These are phyloP conservation scores for Hymenopus coronatus DNA, from an alignment of 2,888 invertebrate genomes.

Conservation along the genomic window DNA sequence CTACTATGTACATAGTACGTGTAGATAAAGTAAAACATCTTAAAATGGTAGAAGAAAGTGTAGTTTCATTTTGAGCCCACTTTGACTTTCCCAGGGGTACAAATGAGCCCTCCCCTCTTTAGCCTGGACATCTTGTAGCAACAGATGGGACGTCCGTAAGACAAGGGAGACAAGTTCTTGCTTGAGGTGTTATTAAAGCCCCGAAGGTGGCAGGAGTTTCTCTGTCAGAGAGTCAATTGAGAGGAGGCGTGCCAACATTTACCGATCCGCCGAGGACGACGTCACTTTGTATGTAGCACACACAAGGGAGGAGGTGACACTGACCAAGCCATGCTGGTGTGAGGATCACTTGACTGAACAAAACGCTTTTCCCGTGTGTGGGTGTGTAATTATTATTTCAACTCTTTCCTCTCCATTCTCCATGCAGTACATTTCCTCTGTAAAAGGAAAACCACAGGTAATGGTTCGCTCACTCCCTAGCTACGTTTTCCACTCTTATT, in stretches of 20 bases:
- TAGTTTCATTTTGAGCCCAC: too few relatives aligned
- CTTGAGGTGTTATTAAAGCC: neutral
- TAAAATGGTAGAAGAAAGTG: too few relatives aligned
- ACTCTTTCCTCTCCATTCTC: neutral
- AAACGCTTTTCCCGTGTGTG: slow-evolving; percentile 5
- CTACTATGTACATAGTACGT: too few relatives aligned
- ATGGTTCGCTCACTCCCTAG: slow-evolving; percentile 6
- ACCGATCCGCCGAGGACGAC: neutral
- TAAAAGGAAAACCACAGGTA: slow-evolving; percentile 25
- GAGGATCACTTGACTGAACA: slow-evolving; percentile 13
- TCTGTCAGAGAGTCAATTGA: neutral
- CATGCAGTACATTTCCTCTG: neutral
- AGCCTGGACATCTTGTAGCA: neutral
- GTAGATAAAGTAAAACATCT: too few relatives aligned
- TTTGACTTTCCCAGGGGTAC: too few relatives aligned
- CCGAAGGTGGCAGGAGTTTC: neutral
- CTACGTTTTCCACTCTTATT: slow-evolving; percentile 25
- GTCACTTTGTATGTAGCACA: neutral
- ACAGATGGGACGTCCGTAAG: neutral
- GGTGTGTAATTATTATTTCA: slow-evolving; percentile 20
- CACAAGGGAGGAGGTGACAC: neutral
- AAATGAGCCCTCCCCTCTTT: neutral
- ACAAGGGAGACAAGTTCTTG: neutral
- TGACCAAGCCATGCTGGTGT: neutral
- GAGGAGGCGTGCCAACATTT: neutral